These are phyloP conservation scores for Sphaeramia orbicularis DNA, from an alignment of 2,797 vertebrate species.

Conservation along the genomic window DNA sequence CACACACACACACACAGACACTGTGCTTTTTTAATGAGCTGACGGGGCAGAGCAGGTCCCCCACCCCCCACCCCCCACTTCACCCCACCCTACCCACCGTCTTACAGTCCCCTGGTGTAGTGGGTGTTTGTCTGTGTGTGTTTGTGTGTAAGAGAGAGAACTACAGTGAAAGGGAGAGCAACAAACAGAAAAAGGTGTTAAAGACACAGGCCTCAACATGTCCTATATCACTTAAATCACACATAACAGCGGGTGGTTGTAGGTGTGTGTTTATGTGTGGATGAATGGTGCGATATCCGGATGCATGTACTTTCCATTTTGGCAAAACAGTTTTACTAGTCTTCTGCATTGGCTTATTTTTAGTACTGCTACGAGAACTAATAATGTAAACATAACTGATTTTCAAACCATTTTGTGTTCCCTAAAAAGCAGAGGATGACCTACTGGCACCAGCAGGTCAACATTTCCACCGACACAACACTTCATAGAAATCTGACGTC, in stretches of 20 bases:
- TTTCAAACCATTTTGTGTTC: too few species aligned
- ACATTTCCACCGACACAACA: neutral
- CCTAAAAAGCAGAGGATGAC: neutral
- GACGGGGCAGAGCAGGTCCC: slow-evolving; percentile 59
- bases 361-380: neutral
- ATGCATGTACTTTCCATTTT: slow-evolving; percentile 47
- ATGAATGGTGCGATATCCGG: slow-evolving; percentile 19
- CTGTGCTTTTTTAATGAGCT: slow-evolving; percentile 71
- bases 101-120: slow-evolving; percentile 54
- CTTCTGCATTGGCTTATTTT: slow-evolving; percentile 17
- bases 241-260: slow-evolving; percentile 27
- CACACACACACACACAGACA: slow-evolving; percentile 18
- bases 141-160: slow-evolving; percentile 21
- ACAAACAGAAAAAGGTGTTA: slow-evolving; percentile 52
- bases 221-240: slow-evolving; percentile 55
- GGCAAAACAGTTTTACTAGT: slow-evolving; percentile 31
- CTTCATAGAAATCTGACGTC: too few species aligned
- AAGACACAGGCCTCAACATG: slow-evolving; percentile 63
- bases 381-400: too few species aligned
- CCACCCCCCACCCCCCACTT: slow-evolving; percentile 46
- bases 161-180: slow-evolving; percentile 25
- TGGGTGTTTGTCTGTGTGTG: slow-evolving; percentile 45
- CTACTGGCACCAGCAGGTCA: neutral
- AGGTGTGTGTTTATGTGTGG: slow-evolving; percentile 31
- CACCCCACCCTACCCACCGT: slow-evolving; percentile 47